Conservation (phyloP, 2,888 invertebrate genomes). For the Automeris io region DNA sequence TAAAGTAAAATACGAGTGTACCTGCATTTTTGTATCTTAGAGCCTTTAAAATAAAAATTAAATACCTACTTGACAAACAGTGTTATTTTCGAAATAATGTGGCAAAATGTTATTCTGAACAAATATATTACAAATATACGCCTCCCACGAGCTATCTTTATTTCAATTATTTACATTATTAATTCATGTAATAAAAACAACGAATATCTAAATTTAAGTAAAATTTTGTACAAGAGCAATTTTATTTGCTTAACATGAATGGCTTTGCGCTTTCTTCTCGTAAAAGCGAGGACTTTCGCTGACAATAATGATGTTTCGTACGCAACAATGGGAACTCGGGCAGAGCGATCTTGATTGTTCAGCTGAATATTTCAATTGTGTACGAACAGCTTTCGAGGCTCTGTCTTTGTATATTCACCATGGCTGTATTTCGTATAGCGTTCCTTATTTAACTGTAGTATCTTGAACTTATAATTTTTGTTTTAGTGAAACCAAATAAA, state of each 20-base stretch:
- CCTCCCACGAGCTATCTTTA: neutral
- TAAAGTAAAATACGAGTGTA: too few species aligned
- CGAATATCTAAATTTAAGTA: conserved; percentile 28
- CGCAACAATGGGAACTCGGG: conserved; percentile 39
- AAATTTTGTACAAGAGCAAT: conserved; percentile 33
- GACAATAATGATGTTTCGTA: conserved; percentile 51
- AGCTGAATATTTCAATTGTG: conserved; percentile 45
- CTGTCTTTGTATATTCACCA: conserved; percentile 29
- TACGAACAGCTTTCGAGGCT: conserved; percentile 28
- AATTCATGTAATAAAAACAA: conserved; percentile 22
- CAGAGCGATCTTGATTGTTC: conserved; percentile 46
- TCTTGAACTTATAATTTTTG: neutral
- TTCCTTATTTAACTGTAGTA: conserved; percentile 25
- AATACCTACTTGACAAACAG: too few species aligned
- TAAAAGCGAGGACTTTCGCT: conserved; percentile 46
- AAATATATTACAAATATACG: neutral
- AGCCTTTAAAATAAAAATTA: too few species aligned
- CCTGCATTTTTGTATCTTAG: too few species aligned
- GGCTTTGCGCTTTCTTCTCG: conserved; percentile 52
- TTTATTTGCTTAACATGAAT: conserved; percentile 44
- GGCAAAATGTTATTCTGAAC: neutral
- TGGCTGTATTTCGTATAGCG: conserved; percentile 30
- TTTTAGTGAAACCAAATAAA: too few species aligned
- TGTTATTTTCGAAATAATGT: neutral
- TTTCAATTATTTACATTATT: conserved; percentile 16